Conservation (phyloP, 2,797 vertebrate genomes). For the Sebastes aleutianus region DNA sequence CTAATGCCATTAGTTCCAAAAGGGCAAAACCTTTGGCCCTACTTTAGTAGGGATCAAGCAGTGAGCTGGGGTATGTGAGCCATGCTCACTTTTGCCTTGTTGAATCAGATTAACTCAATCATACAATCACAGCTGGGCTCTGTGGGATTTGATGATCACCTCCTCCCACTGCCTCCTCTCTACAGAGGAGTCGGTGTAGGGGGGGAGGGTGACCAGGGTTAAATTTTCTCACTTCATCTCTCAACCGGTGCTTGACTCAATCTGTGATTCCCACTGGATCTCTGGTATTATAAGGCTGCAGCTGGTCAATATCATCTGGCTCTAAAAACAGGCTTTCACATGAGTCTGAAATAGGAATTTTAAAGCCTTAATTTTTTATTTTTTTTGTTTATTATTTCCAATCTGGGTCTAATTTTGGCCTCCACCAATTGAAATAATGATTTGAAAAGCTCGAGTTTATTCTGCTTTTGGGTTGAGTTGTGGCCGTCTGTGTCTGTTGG, state of each 20-base stretch:
- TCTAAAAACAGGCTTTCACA: neutral
- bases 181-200: neutral
- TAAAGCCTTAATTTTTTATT: neutral
- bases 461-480: neutral
- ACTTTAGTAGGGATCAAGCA: too few species aligned
- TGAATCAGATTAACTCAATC: neutral
- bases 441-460: neutral
- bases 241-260: neutral
- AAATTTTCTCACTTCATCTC: conserved; percentile 9
- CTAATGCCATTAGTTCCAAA: too few species aligned
- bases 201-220: neutral
- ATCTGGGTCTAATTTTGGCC: neutral
- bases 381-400: neutral
- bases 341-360: neutral
- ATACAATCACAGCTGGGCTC: neutral
- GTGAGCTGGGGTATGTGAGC: too few species aligned
- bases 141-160: neutral
- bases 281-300: neutral
- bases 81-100: neutral
- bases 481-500: conserved; percentile 7
- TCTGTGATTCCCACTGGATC: neutral
- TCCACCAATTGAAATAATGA: neutral
- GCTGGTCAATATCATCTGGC: neutral
- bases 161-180: neutral
- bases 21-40: too few species aligned